Base-by-base conservation (phyloP, 2,113 vertebrate species). In the Lampris megalopsis region DNA sequence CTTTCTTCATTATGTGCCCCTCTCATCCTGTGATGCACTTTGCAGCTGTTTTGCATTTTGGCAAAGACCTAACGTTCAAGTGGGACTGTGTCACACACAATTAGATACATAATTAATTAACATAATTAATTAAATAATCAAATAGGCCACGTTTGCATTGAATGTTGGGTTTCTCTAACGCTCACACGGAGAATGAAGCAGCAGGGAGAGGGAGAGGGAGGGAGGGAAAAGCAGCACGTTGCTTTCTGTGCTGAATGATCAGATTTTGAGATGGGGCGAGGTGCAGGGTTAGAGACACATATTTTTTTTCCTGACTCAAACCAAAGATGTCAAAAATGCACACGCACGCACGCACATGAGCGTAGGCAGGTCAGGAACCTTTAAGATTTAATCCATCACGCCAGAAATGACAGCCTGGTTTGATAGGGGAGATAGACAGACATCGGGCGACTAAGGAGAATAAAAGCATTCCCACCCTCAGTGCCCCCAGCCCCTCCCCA, bases 351-450 rank as follows among this genome's bases (percentile, higher is more conserved):
- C 60, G 41, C 70, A 75, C 57, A 77, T 9, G 61, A 49, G 81
- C 36, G 76, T 49, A 77, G 62, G 71, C 7, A 74, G 54, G 77
- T 87, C 85, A 78, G 58, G 83, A 73, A 79, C 69, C 76, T 73
- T 85, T 79, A 88, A 79, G 77, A 81, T 81, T 88, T 85, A 86
- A 91, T 89, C 83, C 83, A 84, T 90, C 89, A 90, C 61, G 78
- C 5, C 42, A 68, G 38, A 77, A 71, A 11, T 79, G 83, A 88
- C 77, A 76, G 60, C 59, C 48, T 75, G 56, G 61, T 52, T 54
- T 69, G 71, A 75, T 84, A 68, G 41, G 45, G 41, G 4, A 49
- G 54, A 67, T 59, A 76, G 45, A 41, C 66, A 9, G 65, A 77
- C 63, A 72, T n/a, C 5, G 9, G 10, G 56, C 56, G 50, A 63